These are phyloP conservation scores for Oscheius sp. DNA, from an alignment of 1,140 invertebrate species.

Conservation along the genomic window DNA sequence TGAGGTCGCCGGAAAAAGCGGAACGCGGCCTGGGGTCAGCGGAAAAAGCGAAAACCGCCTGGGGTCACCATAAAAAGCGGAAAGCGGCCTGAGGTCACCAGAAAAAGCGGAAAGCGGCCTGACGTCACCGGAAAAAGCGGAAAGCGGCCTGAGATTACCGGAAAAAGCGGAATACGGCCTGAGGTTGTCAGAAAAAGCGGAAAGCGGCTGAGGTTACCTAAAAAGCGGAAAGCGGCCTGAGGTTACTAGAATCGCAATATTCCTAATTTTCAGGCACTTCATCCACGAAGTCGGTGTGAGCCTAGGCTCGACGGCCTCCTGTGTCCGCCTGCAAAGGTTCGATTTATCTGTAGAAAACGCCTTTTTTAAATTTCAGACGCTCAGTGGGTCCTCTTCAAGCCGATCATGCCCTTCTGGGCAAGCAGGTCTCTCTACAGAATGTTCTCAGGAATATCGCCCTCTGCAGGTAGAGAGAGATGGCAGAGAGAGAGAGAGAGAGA, in stretches of 20 bases:
- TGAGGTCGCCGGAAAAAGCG: too few species aligned
- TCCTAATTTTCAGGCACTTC: constrained; percentile 45
- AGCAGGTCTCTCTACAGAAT: constrained; percentile 76
- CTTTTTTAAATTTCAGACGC: constrained; percentile 66
- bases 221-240: too few species aligned
- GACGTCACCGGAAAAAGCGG: too few species aligned
- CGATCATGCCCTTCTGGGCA: constrained; percentile 73
- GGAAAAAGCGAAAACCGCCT: not conserved
- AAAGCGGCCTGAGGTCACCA: too few species aligned
- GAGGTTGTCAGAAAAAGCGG: too few species aligned
- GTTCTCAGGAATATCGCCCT: constrained; percentile 73
- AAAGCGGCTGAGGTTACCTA: too few species aligned
- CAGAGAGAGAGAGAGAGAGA: too few species aligned
- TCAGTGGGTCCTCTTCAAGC: constrained; percentile 78
- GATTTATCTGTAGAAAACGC: not conserved
- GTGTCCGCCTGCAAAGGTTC: constrained; percentile 70
- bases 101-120: too few species aligned
- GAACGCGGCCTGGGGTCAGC: too few species aligned
- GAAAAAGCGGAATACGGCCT: too few species aligned
- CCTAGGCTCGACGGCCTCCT: constrained; percentile 76
- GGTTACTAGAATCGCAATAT: constrained; percentile 2
- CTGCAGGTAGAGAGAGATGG: constrained; percentile 39
- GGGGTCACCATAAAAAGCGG: too few species aligned
- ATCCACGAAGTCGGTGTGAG: constrained; percentile 77
- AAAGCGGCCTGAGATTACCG: too few species aligned